These are phyloP conservation scores for Cheilosia variabilis DNA, from an alignment of 2,888 invertebrate genomes.

Conservation along the genomic window DNA sequence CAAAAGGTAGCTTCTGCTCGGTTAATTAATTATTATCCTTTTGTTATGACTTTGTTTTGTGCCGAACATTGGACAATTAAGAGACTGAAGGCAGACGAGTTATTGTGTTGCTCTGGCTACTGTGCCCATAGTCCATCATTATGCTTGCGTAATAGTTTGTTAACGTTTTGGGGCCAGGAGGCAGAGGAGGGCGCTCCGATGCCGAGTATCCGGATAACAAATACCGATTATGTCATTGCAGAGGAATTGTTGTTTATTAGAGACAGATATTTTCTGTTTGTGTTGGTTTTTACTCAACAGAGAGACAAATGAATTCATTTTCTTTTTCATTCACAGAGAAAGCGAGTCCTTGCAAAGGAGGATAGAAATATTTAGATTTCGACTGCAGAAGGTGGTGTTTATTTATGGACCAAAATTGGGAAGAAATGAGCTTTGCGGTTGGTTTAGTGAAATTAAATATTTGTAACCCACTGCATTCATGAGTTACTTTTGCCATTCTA, in stretches of 20 bases:
- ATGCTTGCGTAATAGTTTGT: slow-evolving; percentile 72
- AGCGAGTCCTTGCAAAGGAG: neutral
- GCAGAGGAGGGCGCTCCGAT: neutral
- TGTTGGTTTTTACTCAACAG: slow-evolving; percentile 27
- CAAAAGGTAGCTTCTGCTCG: slow-evolving; percentile 68
- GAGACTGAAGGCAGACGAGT: slow-evolving; percentile 41
- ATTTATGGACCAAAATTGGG: no score
- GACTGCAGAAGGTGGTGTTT: no score
- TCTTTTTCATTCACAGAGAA: slow-evolving; percentile 14
- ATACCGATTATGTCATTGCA: slow-evolving; percentile 68
- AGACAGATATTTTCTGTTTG: slow-evolving; percentile 36
- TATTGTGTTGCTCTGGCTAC: slow-evolving; percentile 42
- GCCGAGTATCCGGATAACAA: slow-evolving; percentile 44
- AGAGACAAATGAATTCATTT: slow-evolving; percentile 58
- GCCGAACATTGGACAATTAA: slow-evolving; percentile 51
- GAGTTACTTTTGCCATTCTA: no score
- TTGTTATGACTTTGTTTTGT: slow-evolving; percentile 73
- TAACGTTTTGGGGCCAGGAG: slow-evolving; percentile 18
- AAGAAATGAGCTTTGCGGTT: no score
- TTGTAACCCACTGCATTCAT: no score
- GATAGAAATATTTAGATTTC: neutral
- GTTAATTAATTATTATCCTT: slow-evolving; percentile 76
- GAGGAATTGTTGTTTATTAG: slow-evolving; percentile 1
- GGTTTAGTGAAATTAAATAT: no score
- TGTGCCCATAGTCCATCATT: slow-evolving; percentile 37